These are phyloP conservation scores for Cisticola juncidis DNA, from an alignment of 2,113 vertebrate genomes.

Conservation along the genomic window DNA sequence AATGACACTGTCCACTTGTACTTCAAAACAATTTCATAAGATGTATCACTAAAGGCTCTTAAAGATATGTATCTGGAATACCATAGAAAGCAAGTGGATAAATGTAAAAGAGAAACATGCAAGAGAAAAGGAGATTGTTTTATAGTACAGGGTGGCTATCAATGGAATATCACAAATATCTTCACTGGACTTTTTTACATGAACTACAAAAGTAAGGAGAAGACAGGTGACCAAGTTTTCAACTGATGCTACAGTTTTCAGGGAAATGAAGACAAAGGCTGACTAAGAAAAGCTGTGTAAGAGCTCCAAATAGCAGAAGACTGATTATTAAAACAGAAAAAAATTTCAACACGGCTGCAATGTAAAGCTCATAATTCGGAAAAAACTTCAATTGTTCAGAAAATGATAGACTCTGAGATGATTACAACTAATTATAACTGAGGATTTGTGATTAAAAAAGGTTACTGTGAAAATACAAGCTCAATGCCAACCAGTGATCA, in stretches of 20 bases:
- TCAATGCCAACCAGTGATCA: neutral
- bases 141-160: neutral
- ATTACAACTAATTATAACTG: neutral
- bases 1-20: neutral
- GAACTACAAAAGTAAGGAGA: neutral
- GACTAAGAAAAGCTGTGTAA: neutral
- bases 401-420: neutral
- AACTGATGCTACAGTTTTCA: neutral
- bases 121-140: neutral
- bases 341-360: neutral
- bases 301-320: neutral
- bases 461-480: neutral
- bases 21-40: neutral
- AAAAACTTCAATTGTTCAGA: neutral
- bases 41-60: neutral
- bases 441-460: neutral
- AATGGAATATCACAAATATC: neutral
- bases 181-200: neutral
- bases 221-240: neutral
- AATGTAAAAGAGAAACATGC: neutral
- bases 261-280: neutral
- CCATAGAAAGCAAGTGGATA: neutral
- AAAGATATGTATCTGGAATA: neutral
- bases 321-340: neutral
- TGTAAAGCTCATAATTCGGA: rapidly evolving